Base-by-base conservation (phyloP, 2,113 vertebrate genomes). In the Carettochelys insculpta region DNA sequence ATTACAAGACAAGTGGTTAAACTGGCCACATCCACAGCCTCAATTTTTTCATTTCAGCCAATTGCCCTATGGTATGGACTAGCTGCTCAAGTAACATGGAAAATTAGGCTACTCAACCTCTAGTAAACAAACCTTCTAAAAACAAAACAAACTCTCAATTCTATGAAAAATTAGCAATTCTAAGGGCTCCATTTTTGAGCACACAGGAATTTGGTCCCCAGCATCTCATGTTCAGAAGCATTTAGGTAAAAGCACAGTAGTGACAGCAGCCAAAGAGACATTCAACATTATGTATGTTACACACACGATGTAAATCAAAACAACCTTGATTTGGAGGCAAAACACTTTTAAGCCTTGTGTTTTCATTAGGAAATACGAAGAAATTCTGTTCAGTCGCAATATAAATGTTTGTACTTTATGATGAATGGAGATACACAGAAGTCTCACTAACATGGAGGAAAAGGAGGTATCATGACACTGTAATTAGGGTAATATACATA, bases 131-230 rank as follows among this genome's bases (percentile, higher is more conserved):
- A 34, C 68, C 77, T 83, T 90, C 88, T 90, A 65, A 85, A 82
- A 86, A 95, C 86, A 95, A 94, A 65, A 38, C 4, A 58, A 87
- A 86, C 81, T 75, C 90, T 93, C 86, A 1, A 29, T 84, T 95
- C 90, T 83, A 90, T 89, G 80, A 93, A 95, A 95, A 97, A 97
- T 96, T 95, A 96, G 94, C 92, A 93, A 92, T 95, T 94, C 58
- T 80, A 96, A 90, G 90, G 0, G 0, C 82, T 92, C 53, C 77
- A 89, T 94, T 95, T 95, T 92, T 94, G 93, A 88, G 81, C 91
- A 89, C 41, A 79, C 92, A 92, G 92, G 94, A 93, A 96, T 96
- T 95, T 88, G 87, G 90, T 96, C 89, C 87, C 94, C n/a, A 2
- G 71, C 0, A 76, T 78, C 84, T 90, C 90, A 90, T 87, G 80